Evolutionary conservation across 2,797 vertebrate species (phyloP).

Genomic region (Halcyon smyrnensis): DNA sequence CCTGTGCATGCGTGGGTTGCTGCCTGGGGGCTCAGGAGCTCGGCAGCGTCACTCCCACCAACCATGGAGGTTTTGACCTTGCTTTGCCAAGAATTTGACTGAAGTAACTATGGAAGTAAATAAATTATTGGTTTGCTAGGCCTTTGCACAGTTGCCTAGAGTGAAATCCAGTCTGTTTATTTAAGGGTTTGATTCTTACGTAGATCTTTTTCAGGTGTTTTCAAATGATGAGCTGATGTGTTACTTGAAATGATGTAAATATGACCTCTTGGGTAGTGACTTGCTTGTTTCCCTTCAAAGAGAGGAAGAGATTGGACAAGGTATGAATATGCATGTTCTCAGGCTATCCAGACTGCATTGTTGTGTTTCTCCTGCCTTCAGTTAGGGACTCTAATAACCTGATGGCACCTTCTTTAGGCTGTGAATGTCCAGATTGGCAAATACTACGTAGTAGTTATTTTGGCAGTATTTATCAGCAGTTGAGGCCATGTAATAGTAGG

Average conservation of each 20-base stretch:
- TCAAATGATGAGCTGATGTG: background rate
- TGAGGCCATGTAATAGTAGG: background rate
- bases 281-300: accelerated
- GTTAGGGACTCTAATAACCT: background rate
- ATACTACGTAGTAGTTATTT: background rate
- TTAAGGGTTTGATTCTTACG: background rate
- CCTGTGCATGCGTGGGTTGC: accelerated
- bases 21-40: background rate
- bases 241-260: background rate
- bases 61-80: background rate
- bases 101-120: background rate
- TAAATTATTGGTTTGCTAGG: background rate
- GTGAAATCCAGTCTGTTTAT: background rate
- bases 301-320: background rate
- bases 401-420: background rate
- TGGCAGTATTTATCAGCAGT: background rate
- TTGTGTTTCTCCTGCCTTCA: accelerated
- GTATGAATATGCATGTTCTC: background rate
- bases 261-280: background rate
- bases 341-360: background rate
- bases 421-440: background rate
- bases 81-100: background rate
- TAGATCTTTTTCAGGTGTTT: background rate
- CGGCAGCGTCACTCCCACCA: background rate
- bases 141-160: background rate